These are phyloP conservation scores for Actinemys pallida DNA, from an alignment of 2,113 vertebrate genomes.

Conservation along the genomic window DNA sequence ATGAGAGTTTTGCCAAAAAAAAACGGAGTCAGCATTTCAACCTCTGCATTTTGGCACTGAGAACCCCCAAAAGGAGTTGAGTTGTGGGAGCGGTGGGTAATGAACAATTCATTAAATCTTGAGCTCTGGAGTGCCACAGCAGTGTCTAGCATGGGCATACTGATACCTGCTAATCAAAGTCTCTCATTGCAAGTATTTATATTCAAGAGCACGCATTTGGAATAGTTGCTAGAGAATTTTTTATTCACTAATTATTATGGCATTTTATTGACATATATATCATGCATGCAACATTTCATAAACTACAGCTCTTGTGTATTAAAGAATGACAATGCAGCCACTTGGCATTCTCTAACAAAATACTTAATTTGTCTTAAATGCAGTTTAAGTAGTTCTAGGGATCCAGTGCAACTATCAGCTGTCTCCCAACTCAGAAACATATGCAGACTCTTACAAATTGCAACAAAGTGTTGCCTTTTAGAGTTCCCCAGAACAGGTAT, in stretches of 20 bases:
- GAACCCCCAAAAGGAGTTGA: neutral
- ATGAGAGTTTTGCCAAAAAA: neutral
- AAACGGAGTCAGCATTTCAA: neutral
- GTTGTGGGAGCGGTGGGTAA: neutral
- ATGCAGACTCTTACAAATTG: neutral
- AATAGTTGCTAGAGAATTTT: neutral
- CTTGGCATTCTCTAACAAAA: neutral
- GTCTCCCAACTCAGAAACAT: neutral
- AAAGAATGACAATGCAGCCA: neutral
- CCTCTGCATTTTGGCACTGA: neutral
- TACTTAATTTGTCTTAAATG: neutral
- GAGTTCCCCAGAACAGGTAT: neutral
- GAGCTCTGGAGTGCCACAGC: neutral
- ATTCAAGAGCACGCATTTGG: neutral
- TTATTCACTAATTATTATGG: neutral
- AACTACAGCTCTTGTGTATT: neutral
- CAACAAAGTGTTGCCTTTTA: neutral
- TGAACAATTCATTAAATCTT: neutral
- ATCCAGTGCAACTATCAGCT: neutral
- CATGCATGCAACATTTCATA: neutral
- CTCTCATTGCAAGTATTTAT: neutral
- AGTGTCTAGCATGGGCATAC: neutral
- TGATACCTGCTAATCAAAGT: neutral
- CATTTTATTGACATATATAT: neutral
- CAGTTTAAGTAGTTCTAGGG: neutral